phyloP scores from a whole-genome alignment of 1,140 invertebrate species.

The Drosophila novamexicana region DNA sequence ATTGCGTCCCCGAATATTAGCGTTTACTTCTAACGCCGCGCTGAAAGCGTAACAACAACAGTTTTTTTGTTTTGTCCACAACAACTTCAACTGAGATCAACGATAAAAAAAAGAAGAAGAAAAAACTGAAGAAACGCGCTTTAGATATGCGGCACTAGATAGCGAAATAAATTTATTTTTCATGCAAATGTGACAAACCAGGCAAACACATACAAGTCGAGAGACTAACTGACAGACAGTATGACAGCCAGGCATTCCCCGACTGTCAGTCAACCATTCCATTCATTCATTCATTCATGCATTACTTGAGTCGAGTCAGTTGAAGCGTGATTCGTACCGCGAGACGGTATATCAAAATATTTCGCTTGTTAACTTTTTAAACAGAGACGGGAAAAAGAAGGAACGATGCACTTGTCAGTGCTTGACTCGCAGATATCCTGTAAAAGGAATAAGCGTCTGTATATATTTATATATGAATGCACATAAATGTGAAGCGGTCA shows the following conservation, averaged over 20 bases:
- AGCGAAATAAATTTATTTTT: slow-evolving; percentile 68
- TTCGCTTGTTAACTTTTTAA: slow-evolving; percentile 71
- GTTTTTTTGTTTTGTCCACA: slow-evolving; percentile 14
- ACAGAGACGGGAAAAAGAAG: slow-evolving; percentile 16
- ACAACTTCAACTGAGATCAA: slow-evolving; percentile 33
- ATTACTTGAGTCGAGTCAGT: slow-evolving; percentile 40
- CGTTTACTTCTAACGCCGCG: slow-evolving; percentile 71
- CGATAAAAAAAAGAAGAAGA: slow-evolving; percentile 43
- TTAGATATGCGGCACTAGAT: slow-evolving; percentile 28
- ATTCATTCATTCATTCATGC: slow-evolving; percentile 38
- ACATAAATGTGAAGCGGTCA: too few species aligned
- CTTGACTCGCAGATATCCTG: neutral
- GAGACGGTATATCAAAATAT: slow-evolving; percentile 58
- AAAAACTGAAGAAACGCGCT: slow-evolving; percentile 41
- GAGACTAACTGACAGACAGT: slow-evolving; percentile 41
- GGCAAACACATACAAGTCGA: slow-evolving; percentile 14
- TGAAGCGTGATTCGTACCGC: slow-evolving; percentile 62
- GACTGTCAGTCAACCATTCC: slow-evolving; percentile 25
- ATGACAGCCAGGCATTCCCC: slow-evolving; percentile 26
- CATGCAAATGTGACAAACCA: slow-evolving; percentile 62
- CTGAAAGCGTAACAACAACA: slow-evolving; percentile 60
- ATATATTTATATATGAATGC: too few species aligned
- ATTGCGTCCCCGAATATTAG: slow-evolving; percentile 77
- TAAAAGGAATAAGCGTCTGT: too few species aligned
- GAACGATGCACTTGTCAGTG: neutral